Evolutionary conservation across 92 coral and sea anemone genomes (phyloP), one percentile per base, ranked within the genome.

Genomic region (Muricea muricata): DNA sequence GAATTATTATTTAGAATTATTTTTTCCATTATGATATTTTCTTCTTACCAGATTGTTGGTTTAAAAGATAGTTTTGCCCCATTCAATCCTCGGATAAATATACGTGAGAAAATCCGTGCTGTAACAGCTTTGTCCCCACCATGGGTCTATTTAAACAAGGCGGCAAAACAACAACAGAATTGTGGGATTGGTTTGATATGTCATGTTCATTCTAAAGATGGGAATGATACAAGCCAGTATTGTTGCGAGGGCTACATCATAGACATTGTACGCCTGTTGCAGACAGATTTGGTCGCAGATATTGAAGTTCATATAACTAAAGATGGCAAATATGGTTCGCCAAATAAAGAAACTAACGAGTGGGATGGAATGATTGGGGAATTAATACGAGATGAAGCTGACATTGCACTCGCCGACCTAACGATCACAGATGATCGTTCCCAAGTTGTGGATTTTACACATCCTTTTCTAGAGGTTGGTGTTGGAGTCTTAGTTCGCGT

Each of bases 281-380:
- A 79, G 63, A 48, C 23, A 6, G 92, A 88, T 32, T 71, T 88
- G 30, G 75, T 63, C 34, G 84, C 88, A 45, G 50, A 71, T 2
- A 70, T 76, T 69, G 94, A 91, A 28, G 24, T 93, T 10, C 87
- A 93, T 77, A 65, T 90, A 15, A 87, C 89, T 2, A 86, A 85
- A 73, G 97, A 93, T 80, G 88, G 88, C 0, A 93, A 90, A 42
- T 90, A 93, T 56, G 97, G 97, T 7, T 82, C 89, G 11, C n/a
- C 75, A 21, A 80, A 93, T 68, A 60, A 61, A 17, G 31, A 37
- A 26, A 90, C 90, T 1, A 87, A 91, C 3, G 50, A 35, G 6
- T 93, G 97, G 97, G 86, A 90, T 61, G 97, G 97, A 9, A 85
- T 93, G 93, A 90, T 93, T 12, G 93, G 93, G 6, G 97, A 93